Evolutionary conservation across 2,797 vertebrate species (phyloP), one percentile per base, ranked within the genome.

Genomic region (Typhlichthys eigenmanni): DNA sequence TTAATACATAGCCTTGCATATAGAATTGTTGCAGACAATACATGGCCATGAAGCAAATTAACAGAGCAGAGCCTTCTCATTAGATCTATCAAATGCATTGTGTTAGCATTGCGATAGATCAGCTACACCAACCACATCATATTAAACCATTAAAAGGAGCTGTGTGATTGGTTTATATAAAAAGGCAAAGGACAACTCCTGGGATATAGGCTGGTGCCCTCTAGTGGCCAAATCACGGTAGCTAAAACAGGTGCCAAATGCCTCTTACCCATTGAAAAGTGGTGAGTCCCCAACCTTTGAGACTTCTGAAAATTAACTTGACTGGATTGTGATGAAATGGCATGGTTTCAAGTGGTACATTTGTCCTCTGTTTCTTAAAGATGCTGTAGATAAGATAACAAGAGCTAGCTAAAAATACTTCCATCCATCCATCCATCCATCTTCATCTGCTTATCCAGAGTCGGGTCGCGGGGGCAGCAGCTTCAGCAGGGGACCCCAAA

Each of bases 121-220:
- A 69, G 72, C 61, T 70, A 83, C 75, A 77, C 79, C 67, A 11
- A 72, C 82, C 73, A 80, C 70, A 82, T 78, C 75, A 81, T 70
- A 64, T 76, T 62, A 65, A 78, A 75, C 77, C 85, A 88, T 84
- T 83, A 86, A 82, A 69, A 59, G 80, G 81, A 81, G 75, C 78
- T 79, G 72, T 63, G n/a, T 62, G 55, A 55, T 46, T 19, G 38
- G 55, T 56, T 47, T 19, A 24, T 29, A 57, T 17, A 16, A 8
- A 8, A 8, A 5, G 34, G 34, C 7, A 7, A 6, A 7, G 34
- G 34, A 38, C 8, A 9, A 38, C 34, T 38, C 34, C 8, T 38
- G 8, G 6, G 8, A 38, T 38, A 9, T 38, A 38, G 34, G 34
- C 34, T 38, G 34, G 8, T 38, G 34, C 34, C 34, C 34, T 38